Base-by-base conservation (phyloP, 1,140 invertebrate species). In the Temnothorax curvispinosus region DNA sequence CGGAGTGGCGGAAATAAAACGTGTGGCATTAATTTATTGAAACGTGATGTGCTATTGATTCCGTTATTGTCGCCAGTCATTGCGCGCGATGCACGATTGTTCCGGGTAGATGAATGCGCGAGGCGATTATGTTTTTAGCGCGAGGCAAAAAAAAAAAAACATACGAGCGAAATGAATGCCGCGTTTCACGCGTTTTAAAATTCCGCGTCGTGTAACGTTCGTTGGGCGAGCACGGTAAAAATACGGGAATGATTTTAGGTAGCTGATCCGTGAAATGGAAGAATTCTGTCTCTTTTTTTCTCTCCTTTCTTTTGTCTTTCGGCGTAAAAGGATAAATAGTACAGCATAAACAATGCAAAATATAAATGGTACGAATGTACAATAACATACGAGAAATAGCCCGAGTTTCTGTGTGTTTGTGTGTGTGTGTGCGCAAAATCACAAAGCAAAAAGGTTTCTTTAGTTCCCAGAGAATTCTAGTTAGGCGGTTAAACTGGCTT, bases 11-110 rank as follows among this genome's bases (percentile, higher is more conserved):
- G 67, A 82, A 82, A 58, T 82, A 74, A 82, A 82, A 72, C 52
- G 52, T 54, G 5, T 35, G 35, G 41, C 41, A 60, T 75, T 84
- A 84, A 84, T 84, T 84, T 84, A 84, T 84, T 11, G 80, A 84
- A 50, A 75, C 54, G 41, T 32, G 69, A 60, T 44, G 41, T 62
- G 54, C 38, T 74, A 84, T 84, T 60, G 69, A 84, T 84, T 75
- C 35, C 18, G 54, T 84, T 75, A 60, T 74, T 75, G 80, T 74
- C 54, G 67, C 52, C 41, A 56, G 38, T 72, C 64, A 72, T 72
- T 64, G 78, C 21, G 77, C 50, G 13, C 80, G 32, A 74, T 18
- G 18, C 44, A 18, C 27, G 13, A 84, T 84, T 74, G 41, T 60
- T 71, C 38, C n/a, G 11, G 32, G 15, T 21, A 38, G 18, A 71